Percentiles rank a stretch among this genome's conserved stretches.
Conservation (phyloP, 2,797 vertebrate species). For the Gallinago solitaria region DNA sequence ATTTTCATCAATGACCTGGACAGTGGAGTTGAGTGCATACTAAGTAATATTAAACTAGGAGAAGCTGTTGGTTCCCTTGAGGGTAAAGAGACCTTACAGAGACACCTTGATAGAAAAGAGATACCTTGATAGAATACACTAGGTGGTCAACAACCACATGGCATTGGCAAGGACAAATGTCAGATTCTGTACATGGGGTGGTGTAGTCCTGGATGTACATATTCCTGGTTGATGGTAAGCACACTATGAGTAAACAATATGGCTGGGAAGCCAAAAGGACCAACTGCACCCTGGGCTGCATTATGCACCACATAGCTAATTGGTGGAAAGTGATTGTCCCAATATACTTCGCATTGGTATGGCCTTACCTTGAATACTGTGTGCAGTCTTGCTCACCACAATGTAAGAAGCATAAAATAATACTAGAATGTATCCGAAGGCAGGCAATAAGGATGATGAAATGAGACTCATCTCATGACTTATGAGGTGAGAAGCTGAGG, state of each 20-base stretch:
- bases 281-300: not conserved
- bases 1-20: not conserved
- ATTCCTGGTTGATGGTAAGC: not conserved
- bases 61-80: not conserved
- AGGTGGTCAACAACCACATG: not conserved
- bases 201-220: not conserved
- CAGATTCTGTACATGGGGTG: not conserved
- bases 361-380: not conserved
- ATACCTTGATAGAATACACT: not conserved
- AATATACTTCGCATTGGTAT: not conserved
- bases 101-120: not conserved
- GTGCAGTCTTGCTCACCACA: not conserved
- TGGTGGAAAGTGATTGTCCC: not conserved
- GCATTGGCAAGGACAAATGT: not conserved
- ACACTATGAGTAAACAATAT: not conserved
- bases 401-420: not conserved
- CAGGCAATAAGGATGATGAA: not conserved
- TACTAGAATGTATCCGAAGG: not conserved
- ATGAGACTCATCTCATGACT: not conserved
- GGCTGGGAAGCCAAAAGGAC: not conserved
- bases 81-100: not conserved
- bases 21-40: fast-evolving
- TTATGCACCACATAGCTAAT: not conserved
- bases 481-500: not conserved
- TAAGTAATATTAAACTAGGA: not conserved